Evolutionary conservation across 53 echinoderm and acorn worm genomes (phyloP).

Genomic region (Henricia sp.): DNA sequence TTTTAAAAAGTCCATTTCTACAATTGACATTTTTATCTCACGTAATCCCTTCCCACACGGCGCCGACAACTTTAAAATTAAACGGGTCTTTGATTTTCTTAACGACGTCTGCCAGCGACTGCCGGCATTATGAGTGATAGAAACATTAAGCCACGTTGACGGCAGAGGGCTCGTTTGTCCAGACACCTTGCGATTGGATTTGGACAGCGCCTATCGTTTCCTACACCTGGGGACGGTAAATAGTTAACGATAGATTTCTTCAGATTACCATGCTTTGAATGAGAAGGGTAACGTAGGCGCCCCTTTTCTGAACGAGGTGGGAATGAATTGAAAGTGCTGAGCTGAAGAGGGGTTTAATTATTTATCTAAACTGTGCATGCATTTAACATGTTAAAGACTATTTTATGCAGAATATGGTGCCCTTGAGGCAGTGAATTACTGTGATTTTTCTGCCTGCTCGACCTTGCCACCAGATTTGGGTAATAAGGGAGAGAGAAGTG

Average conservation of each 20-base stretch:
- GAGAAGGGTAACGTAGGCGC: not conserved
- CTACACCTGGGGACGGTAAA: constrained; percentile 47
- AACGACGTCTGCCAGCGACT: not conserved
- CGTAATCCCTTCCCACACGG: not conserved
- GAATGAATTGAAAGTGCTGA: not conserved
- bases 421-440: not conserved
- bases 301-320: not conserved
- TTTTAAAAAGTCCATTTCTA: too few species aligned
- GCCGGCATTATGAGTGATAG: constrained; percentile 11
- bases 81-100: constrained; percentile 14
- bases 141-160: constrained; percentile 28
- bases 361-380: not conserved
- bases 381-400: not conserved
- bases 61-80: constrained; percentile 11
- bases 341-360: not conserved
- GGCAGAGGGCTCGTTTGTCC: constrained; percentile 21
- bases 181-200: constrained; percentile 48
- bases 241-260: constrained; percentile 6
- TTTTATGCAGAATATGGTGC: not conserved
- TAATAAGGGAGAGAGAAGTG: too few species aligned
- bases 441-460: too few species aligned
- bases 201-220: constrained; percentile 33
- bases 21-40: not conserved
- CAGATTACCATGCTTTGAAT: not conserved
- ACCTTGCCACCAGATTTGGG: too few species aligned